A percentile compares a stretch with the other conserved stretches of the same genome.
Evolutionary conservation across 1,140 invertebrate species (phyloP).

Genomic region (Polypedilum pembai): DNA sequence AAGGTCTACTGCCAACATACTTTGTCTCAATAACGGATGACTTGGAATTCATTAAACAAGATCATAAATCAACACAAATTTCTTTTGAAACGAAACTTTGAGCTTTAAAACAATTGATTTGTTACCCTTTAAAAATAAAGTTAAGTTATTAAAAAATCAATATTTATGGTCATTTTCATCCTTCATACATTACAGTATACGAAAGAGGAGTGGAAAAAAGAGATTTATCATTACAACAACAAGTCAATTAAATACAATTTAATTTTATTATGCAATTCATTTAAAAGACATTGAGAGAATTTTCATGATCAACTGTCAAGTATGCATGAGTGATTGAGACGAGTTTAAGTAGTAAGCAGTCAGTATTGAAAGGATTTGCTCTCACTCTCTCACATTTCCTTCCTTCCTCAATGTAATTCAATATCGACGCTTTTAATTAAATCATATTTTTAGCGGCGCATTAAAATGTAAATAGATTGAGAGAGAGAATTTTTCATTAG

Average conservation of each 20-base stretch:
- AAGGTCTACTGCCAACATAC: constrained; percentile 64
- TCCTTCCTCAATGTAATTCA: background rate
- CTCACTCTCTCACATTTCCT: background rate
- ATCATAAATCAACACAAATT: background rate
- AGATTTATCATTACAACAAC: background rate
- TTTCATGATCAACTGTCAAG: background rate
- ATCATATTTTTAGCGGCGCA: background rate
- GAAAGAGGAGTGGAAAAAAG: background rate
- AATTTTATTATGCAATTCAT: background rate
- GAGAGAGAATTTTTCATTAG: background rate
- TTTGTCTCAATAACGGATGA: constrained; percentile 60
- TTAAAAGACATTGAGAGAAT: background rate
- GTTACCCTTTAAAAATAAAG: too few species aligned
- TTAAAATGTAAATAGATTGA: constrained; percentile 16
- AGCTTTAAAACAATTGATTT: background rate
- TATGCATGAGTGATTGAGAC: background rate
- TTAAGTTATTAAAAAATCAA: too few species aligned
- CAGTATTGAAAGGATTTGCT: background rate
- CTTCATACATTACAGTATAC: background rate
- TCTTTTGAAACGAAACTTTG: constrained; percentile 10
- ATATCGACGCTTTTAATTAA: background rate
- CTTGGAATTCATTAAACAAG: constrained; percentile 44
- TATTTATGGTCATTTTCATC: background rate
- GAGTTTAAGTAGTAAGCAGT: too few species aligned
- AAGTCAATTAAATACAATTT: background rate